A percentile compares a stretch with the other conserved stretches of the same genome.
Conservation (phyloP, 2,888 invertebrate species). For the Drosophila nigricruria region DNA sequence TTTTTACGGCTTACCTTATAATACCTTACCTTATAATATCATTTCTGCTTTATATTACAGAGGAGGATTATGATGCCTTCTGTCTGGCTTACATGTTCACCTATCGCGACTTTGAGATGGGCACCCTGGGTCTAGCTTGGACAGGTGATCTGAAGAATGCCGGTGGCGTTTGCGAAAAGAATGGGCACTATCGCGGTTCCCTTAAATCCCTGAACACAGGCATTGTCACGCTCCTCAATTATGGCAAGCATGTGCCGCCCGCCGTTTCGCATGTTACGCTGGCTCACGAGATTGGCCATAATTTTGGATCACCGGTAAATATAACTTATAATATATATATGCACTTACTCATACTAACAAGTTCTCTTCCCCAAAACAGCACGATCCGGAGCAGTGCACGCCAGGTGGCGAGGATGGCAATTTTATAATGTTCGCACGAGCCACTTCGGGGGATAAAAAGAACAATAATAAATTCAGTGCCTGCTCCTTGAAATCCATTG, state of each 20-base stretch:
- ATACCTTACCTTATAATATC: neutral
- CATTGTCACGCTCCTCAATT: conserved; percentile 98
- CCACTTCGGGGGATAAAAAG: conserved; percentile 98
- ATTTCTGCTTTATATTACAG: conserved; percentile 86
- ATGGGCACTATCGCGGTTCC: conserved; percentile 97
- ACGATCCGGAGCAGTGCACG: conserved; percentile 97
- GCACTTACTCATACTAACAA: neutral
- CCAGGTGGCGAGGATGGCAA: conserved; percentile 98
- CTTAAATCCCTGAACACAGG: conserved; percentile 98
- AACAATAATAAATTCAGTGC: conserved; percentile 99
- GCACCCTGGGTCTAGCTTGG: conserved; percentile 98
- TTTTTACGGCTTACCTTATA: neutral
- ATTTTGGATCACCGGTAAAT: conserved; percentile 98
- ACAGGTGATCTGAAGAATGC: conserved; percentile 98
- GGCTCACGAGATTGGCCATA: conserved; percentile 99
- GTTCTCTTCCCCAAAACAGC: conserved; percentile 87
- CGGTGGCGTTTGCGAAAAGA: conserved; percentile 99
- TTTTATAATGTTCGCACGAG: conserved; percentile 99
- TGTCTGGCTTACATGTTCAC: conserved; percentile 99
- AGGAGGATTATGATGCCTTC: conserved; percentile 99
- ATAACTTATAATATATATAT: conserved; percentile 1
- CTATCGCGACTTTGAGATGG: conserved; percentile 98
- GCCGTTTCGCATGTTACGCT: conserved; percentile 99
- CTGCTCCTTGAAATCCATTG: conserved; percentile 96
- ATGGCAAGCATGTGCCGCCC: conserved; percentile 99